Conservation (phyloP, 2,113 vertebrate genomes). For the Passer montanus region DNA sequence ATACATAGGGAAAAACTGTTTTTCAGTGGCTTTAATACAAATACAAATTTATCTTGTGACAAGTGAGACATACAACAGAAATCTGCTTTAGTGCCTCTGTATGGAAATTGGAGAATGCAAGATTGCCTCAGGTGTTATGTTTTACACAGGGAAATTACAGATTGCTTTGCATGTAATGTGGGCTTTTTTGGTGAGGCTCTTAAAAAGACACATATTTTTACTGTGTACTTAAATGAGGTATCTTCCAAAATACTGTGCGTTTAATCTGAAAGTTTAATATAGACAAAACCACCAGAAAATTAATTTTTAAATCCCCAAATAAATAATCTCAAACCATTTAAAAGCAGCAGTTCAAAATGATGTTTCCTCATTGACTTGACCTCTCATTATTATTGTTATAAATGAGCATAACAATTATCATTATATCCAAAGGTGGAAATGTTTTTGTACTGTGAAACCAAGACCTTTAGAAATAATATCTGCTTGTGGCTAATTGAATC, state of each 20-base stretch:
- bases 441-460: not conserved
- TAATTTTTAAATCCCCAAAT: not conserved
- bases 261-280: not conserved
- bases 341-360: not conserved
- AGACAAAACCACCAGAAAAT: not conserved
- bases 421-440: not conserved
- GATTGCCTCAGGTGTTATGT: not conserved
- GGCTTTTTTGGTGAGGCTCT: not conserved
- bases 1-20: not conserved
- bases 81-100: not conserved
- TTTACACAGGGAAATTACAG: not conserved
- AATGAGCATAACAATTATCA: too few relatives aligned
- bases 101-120: not conserved
- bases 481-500: not conserved
- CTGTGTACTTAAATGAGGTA: not conserved
- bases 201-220: not conserved
- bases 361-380: not conserved
- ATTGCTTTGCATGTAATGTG: not conserved
- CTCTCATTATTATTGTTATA: not conserved
- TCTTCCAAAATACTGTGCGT: not conserved
- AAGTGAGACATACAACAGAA: not conserved
- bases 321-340: not conserved
- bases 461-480: not conserved
- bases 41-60: not conserved
- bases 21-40: not conserved